Conservation (phyloP, 92 coral and sea anemone species). For the Chrysogorgia sp. region DNA sequence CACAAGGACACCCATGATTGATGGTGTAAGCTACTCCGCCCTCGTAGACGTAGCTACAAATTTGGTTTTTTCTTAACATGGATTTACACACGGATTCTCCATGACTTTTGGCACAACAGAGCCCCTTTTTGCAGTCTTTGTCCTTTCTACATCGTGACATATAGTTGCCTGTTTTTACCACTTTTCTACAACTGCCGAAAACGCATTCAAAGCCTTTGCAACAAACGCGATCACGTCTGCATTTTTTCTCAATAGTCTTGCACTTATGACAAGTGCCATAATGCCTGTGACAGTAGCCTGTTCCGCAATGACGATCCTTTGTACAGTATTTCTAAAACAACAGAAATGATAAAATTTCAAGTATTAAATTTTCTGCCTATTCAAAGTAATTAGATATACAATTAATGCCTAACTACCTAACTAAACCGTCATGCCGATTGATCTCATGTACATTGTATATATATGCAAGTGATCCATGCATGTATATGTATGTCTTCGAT, state of each 20-base stretch:
- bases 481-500: no score
- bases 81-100: slow-evolving; percentile 89
- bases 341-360: not conserved
- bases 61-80: slow-evolving; percentile 75
- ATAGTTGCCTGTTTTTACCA: slow-evolving; percentile 63
- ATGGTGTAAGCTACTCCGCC: slow-evolving; percentile 93
- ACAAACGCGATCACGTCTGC: slow-evolving; percentile 88
- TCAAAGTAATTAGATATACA: no score
- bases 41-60: slow-evolving; percentile 80
- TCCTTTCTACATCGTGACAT: slow-evolving; percentile 79
- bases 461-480: no score
- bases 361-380: not conserved
- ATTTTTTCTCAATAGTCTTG: slow-evolving; percentile 66
- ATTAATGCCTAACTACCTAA: no score
- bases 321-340: slow-evolving; percentile 64
- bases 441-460: no score
- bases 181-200: slow-evolving; percentile 83
- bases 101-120: slow-evolving; percentile 92
- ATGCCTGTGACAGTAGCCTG: slow-evolving; percentile 88
- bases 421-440: no score
- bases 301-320: slow-evolving; percentile 80
- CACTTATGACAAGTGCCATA: slow-evolving; percentile 88
- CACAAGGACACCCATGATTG: slow-evolving; percentile 92
- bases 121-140: slow-evolving; percentile 75
- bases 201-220: slow-evolving; percentile 88